Evolutionary conservation across 2,113 vertebrate genomes (phyloP).

Genomic region (Dasyurus viverrinus): DNA sequence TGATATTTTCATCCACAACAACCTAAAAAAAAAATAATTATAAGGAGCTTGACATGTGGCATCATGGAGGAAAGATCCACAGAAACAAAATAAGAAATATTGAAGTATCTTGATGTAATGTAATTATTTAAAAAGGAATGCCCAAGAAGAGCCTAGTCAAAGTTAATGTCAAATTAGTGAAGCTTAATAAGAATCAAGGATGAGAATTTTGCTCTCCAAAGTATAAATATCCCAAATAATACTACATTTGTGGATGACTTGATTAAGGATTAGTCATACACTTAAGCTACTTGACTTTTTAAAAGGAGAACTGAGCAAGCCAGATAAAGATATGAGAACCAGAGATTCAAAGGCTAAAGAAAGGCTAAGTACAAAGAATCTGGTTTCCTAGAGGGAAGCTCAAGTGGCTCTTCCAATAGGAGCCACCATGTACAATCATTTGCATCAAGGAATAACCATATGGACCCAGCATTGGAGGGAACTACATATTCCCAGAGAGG

Average conservation of each 20-base stretch:
- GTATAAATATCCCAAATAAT: neutral
- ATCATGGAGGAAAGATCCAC: neutral
- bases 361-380: neutral
- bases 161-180: neutral
- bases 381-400: neutral
- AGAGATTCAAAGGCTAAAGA: neutral
- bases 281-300: neutral
- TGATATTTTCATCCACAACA: neutral
- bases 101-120: neutral
- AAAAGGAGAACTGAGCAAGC: neutral
- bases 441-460: neutral
- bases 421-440: neutral
- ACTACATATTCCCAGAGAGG: neutral
- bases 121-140: neutral
- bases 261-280: neutral
- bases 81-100: neutral
- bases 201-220: neutral
- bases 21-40: neutral
- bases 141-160: neutral
- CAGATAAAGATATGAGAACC: neutral
- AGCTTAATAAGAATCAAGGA: neutral
- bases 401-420: no score
- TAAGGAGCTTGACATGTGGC: neutral
- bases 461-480: neutral
- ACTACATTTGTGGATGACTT: neutral